Conservation (phyloP, 2,797 vertebrate genomes). For the Mus minutoides region DNA sequence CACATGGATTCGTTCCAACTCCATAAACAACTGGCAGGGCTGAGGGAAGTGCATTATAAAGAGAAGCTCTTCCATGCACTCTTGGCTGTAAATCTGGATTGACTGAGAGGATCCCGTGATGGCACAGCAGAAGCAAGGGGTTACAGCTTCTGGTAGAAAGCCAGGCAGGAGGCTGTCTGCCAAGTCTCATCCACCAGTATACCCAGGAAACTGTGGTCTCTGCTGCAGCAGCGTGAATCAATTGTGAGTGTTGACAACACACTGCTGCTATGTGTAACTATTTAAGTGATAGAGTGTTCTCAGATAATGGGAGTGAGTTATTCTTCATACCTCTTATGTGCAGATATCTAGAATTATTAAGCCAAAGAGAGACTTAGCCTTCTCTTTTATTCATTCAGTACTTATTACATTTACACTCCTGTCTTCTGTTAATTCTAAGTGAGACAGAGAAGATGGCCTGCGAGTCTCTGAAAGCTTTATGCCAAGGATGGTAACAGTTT, state of each 20-base stretch:
- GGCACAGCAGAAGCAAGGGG: not conserved
- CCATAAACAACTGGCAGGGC: not conserved
- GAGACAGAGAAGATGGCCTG: not conserved
- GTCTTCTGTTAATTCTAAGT: slow-evolving; percentile 51
- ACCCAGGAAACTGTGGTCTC: slow-evolving; percentile 32
- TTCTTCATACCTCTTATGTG: slow-evolving; percentile 24
- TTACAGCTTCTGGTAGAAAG: not conserved
- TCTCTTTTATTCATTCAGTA: slow-evolving; percentile 59
- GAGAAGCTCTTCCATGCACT: not conserved
- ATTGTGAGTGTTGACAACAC: not conserved
- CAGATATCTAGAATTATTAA: slow-evolving; percentile 49
- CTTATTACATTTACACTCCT: slow-evolving; percentile 46
- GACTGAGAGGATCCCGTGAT: not conserved
- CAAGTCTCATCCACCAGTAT: slow-evolving; percentile 8
- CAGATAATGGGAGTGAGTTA: not conserved
- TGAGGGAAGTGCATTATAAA: slow-evolving; percentile 13
- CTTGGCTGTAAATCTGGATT: not conserved
- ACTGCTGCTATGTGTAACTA: not conserved
- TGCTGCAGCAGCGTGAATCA: slow-evolving; percentile 24
- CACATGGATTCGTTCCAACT: slow-evolving; percentile 25
- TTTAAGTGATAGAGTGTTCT: slow-evolving; percentile 56
- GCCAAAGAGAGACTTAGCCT: slow-evolving; percentile 30
- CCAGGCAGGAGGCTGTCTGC: slow-evolving; percentile 29
- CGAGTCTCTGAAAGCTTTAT: slow-evolving; percentile 14
- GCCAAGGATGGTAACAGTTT: not conserved